Evolutionary conservation across 2,113 vertebrate species (phyloP).

Genomic region (Erythrolamprus reginae): DNA sequence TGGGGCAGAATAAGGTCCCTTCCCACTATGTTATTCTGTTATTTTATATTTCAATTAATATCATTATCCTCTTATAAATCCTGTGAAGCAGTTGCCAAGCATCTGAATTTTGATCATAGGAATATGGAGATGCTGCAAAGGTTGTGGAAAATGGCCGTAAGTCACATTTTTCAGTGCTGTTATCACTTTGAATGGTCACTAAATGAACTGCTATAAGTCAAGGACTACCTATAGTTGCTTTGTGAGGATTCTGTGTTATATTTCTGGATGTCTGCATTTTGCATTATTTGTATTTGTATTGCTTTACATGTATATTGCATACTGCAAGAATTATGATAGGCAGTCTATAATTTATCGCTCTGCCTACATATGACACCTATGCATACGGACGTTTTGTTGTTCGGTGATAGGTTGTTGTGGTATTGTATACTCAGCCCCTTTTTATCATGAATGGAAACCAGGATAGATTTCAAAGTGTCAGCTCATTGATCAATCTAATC

Average conservation of each 20-base stretch:
- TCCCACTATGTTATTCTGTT: too few species aligned
- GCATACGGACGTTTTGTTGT: neutral
- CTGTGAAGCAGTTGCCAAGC: too few species aligned
- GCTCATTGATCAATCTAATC: slow-evolving; percentile 22
- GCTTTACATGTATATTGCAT: neutral
- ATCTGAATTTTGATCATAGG: too few species aligned
- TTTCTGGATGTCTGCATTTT: neutral
- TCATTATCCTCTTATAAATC: too few species aligned
- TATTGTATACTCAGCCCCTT: neutral
- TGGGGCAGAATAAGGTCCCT: too few species aligned
- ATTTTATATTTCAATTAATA: too few species aligned
- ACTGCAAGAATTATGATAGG: neutral
- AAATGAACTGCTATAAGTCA: too few species aligned
- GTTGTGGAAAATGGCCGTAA: too few species aligned
- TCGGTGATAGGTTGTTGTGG: neutral
- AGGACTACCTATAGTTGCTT: neutral
- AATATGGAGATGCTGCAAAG: too few species aligned
- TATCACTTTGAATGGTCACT: too few species aligned
- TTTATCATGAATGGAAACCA: neutral
- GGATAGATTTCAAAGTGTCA: neutral
- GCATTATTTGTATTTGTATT: neutral
- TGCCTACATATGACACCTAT: neutral
- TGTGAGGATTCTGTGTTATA: neutral
- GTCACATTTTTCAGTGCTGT: too few species aligned
- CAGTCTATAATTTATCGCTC: neutral